A percentile compares a stretch with the other conserved stretches of the same genome.
Conservation (phyloP, 1,140 invertebrate genomes). For the Pachypeltis micranthus region DNA sequence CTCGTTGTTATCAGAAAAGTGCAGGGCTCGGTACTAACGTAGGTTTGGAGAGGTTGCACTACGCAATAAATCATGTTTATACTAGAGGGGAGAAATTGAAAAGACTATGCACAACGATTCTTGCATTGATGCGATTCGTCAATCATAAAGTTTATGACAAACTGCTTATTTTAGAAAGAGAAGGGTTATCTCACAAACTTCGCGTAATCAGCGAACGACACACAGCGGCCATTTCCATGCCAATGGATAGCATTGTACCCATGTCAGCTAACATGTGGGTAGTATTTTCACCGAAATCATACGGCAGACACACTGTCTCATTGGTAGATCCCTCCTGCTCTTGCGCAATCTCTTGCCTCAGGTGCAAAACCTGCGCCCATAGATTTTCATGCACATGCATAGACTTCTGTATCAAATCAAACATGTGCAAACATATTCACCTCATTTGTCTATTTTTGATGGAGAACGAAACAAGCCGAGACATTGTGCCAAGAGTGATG, state of each 20-base stretch:
- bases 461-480: too few relatives aligned
- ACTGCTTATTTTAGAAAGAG: background rate
- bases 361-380: background rate
- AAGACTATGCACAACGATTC: background rate
- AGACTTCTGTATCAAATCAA: background rate
- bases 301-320: background rate
- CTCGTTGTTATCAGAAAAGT: background rate
- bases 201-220: background rate
- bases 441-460: background rate
- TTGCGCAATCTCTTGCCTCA: background rate
- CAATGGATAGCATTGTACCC: background rate
- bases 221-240: background rate
- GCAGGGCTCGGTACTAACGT: background rate
- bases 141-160: background rate
- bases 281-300: background rate
- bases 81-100: background rate
- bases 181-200: background rate
- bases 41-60: background rate
- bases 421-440: slow-evolving; percentile 1
- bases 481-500: too few relatives aligned
- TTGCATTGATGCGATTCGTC: background rate
- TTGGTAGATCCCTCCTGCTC: background rate
- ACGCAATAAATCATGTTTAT: background rate
- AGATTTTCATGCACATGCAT: background rate
- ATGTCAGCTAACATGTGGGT: background rate